Percentiles rank a stretch among this genome's conserved stretches.
These are phyloP conservation scores for Wasmannia auropunctata DNA, from an alignment of 1,140 invertebrate species.

Conservation along the genomic window DNA sequence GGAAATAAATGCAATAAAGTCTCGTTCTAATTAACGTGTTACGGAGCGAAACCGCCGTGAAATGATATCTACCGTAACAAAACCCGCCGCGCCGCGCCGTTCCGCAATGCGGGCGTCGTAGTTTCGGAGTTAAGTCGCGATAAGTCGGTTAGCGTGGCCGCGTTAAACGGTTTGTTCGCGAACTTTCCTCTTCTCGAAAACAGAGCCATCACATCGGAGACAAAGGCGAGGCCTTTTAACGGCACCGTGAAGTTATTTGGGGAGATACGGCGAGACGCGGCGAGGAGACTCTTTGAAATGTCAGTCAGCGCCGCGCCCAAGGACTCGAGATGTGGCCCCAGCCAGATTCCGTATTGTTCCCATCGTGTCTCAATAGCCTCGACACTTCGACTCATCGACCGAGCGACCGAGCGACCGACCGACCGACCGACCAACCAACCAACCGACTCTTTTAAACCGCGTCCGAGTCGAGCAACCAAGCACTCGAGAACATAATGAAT, in stretches of 20 bases:
- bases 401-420: slow-evolving; percentile 56
- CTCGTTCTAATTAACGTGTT: slow-evolving; percentile 33
- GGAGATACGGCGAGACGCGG: not conserved
- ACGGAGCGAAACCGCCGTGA: not conserved
- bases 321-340: slow-evolving; percentile 30
- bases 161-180: slow-evolving; percentile 42
- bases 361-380: slow-evolving; percentile 39
- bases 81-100: slow-evolving; percentile 17
- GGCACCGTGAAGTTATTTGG: slow-evolving; percentile 22
- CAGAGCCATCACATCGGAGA: slow-evolving; percentile 4
- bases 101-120: slow-evolving; percentile 38
- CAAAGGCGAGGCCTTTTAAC: slow-evolving; percentile 47
- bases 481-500: slow-evolving; percentile 9
- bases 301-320: slow-evolving; percentile 20
- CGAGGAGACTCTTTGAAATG: slow-evolving; percentile 29
- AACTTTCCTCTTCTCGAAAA: slow-evolving; percentile 17
- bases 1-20: slow-evolving; percentile 11
- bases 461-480: slow-evolving; percentile 56
- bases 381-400: slow-evolving; percentile 45
- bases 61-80: slow-evolving; percentile 13
- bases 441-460: slow-evolving; percentile 43
- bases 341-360: slow-evolving; percentile 59
- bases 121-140: slow-evolving; percentile 45
- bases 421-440: slow-evolving; percentile 51
- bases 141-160: slow-evolving; percentile 54